Conservation (phyloP, 2,797 vertebrate genomes). For the Limosa lapponica region DNA sequence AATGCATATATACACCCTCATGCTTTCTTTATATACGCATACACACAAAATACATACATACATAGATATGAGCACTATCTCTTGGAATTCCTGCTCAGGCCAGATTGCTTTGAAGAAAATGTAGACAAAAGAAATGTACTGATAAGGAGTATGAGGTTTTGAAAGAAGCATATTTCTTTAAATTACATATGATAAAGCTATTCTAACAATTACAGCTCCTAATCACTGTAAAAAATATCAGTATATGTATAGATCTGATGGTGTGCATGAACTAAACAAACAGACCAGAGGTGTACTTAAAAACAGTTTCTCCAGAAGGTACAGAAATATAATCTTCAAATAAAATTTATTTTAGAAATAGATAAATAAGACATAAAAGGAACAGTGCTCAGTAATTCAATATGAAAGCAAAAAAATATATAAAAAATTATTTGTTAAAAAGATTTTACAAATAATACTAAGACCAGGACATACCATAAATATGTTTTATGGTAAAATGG, state of each 20-base stretch:
- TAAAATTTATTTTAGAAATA: slow-evolving; percentile 65
- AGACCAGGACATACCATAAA: slow-evolving; percentile 35
- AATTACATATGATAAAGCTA: not conserved
- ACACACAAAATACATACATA: not conserved
- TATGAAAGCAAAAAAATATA: slow-evolving; percentile 66
- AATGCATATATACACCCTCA: not conserved
- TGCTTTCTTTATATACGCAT: not conserved
- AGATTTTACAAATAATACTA: slow-evolving; percentile 64
- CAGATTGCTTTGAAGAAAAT: not conserved
- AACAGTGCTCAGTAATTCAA: slow-evolving; percentile 35
- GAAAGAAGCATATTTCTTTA: not conserved
- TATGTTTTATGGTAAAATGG: slow-evolving; percentile 8
- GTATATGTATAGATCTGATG: not conserved
- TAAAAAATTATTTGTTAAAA: slow-evolving; percentile 54
- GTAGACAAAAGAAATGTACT: not conserved
- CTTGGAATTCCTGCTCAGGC: not conserved
- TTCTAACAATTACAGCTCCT: not conserved
- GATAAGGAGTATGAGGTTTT: not conserved
- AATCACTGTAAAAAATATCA: not conserved
- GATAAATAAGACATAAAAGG: slow-evolving; percentile 62
- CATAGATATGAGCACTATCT: not conserved
- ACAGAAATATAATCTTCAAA: slow-evolving; percentile 18
- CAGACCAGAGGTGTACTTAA: not conserved
- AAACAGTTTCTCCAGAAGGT: slow-evolving; percentile 18
- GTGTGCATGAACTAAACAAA: not conserved